These are phyloP conservation scores for Danionella cerebrum DNA, from an alignment of 2,113 vertebrate genomes.

Conservation along the genomic window DNA sequence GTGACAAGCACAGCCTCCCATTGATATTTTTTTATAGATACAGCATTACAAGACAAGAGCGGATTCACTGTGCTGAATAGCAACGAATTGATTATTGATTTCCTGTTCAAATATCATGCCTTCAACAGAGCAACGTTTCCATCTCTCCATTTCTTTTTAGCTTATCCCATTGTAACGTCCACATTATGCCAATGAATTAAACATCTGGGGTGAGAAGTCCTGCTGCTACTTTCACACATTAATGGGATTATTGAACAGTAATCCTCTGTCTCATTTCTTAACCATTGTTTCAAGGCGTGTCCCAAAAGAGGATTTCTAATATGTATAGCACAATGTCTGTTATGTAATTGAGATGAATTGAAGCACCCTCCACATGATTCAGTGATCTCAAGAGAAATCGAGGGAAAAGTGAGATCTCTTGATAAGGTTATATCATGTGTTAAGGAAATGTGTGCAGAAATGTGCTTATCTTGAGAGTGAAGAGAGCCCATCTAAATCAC, in stretches of 20 bases:
- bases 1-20: too few relatives aligned
- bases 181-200: conserved; percentile 9
- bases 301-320: conserved; percentile 18
- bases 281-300: conserved; percentile 15
- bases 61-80: neutral
- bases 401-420: too few relatives aligned
- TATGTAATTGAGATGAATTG: conserved; percentile 29
- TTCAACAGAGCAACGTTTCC: neutral
- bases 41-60: neutral
- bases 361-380: neutral
- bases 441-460: too few relatives aligned
- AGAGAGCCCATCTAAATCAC: neutral
- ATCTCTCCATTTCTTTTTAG: neutral
- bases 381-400: neutral
- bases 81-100: neutral
- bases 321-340: conserved; percentile 18
- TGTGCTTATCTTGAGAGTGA: neutral
- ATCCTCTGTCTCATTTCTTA: conserved; percentile 27
- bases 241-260: conserved; percentile 27
- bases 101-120: neutral
- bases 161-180: neutral
- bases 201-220: neutral
- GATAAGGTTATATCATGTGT: too few relatives aligned
- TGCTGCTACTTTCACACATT: conserved; percentile 15
- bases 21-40: neutral